phyloP scores from a whole-genome alignment of 1,140 invertebrate genomes.

The Protaetia brevitarsis region DNA sequence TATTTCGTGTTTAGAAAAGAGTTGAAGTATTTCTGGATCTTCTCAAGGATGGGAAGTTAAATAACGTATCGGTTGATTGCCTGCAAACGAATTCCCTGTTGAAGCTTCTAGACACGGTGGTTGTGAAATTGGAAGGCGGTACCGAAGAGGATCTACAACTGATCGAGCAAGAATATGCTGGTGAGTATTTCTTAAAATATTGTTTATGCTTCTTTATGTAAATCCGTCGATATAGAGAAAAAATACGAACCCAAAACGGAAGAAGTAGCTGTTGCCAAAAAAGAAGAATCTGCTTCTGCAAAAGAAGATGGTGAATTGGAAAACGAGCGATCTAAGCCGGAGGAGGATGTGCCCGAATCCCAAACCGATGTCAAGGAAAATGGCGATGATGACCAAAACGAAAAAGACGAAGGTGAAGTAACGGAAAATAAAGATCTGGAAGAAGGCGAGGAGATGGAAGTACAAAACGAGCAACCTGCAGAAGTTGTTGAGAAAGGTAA shows the following conservation, averaged over 20 bases:
- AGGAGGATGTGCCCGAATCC: conserved; percentile 34
- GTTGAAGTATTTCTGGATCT: conserved; percentile 89
- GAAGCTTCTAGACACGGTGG: conserved; percentile 90
- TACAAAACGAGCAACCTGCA: conserved; percentile 42
- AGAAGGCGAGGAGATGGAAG: conserved; percentile 36
- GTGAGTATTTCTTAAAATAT: conserved; percentile 30
- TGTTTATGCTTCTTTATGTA: conserved; percentile 23
- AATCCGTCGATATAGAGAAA: conserved; percentile 53
- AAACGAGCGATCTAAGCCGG: conserved; percentile 32
- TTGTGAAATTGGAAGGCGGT: conserved; percentile 96
- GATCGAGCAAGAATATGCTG: conserved; percentile 60
- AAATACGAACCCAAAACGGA: conserved; percentile 46
- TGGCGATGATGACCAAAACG: conserved; percentile 51
- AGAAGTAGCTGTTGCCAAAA: conserved; percentile 45
- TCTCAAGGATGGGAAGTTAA: conserved; percentile 68
- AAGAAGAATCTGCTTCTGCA: no score
- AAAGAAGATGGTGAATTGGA: conserved; percentile 33
- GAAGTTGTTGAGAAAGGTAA: conserved; percentile 37
- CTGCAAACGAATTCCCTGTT: conserved; percentile 84
- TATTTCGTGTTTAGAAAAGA: conserved; percentile 71
- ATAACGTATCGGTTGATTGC: conserved; percentile 79
- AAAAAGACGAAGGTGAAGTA: conserved; percentile 44
- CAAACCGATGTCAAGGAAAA: conserved; percentile 49
- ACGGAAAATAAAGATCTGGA: conserved; percentile 48
- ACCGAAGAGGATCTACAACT: conserved; percentile 89